A percentile compares a stretch with the other conserved stretches of the same genome.
These are phyloP conservation scores for Zaprionus taronus DNA, from an alignment of 1,140 invertebrate genomes.

Conservation along the genomic window DNA sequence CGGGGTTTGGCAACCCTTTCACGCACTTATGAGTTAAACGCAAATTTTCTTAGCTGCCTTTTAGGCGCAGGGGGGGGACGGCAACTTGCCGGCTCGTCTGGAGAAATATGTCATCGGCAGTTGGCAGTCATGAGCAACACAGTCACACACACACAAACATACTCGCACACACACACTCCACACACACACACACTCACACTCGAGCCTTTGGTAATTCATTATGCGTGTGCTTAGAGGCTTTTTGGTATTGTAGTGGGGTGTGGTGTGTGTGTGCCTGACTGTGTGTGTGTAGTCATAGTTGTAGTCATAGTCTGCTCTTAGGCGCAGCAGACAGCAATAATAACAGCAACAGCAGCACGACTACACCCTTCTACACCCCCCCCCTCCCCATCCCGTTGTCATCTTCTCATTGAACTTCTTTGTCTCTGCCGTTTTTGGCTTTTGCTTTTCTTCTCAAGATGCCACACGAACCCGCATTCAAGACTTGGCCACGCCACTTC, in stretches of 20 bases:
- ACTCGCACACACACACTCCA: conserved; percentile 13
- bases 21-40: conserved; percentile 83
- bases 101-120: conserved; percentile 82
- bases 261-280: not conserved
- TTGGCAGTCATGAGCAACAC: conserved; percentile 49
- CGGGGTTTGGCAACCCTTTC: conserved; percentile 71
- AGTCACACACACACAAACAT: conserved; percentile 19
- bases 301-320: conserved; percentile 64
- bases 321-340: conserved; percentile 60
- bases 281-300: conserved; percentile 12
- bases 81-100: conserved; percentile 52
- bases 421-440: conserved; percentile 26
- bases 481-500: conserved; percentile 30
- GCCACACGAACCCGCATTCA: conserved; percentile 64
- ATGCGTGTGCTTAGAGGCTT: conserved; percentile 80
- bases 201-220: conserved; percentile 74
- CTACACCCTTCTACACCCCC: conserved; percentile 11
- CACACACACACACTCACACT: conserved; percentile 22
- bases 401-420: conserved; percentile 59
- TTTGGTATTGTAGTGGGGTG: conserved; percentile 64
- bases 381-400: not conserved
- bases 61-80: conserved; percentile 55
- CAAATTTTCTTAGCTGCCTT: conserved; percentile 82
- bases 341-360: conserved; percentile 25
- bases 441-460: conserved; percentile 68